Evolutionary conservation across 2,797 vertebrate species (phyloP).

Genomic region (Sebastes taczanowskii): DNA sequence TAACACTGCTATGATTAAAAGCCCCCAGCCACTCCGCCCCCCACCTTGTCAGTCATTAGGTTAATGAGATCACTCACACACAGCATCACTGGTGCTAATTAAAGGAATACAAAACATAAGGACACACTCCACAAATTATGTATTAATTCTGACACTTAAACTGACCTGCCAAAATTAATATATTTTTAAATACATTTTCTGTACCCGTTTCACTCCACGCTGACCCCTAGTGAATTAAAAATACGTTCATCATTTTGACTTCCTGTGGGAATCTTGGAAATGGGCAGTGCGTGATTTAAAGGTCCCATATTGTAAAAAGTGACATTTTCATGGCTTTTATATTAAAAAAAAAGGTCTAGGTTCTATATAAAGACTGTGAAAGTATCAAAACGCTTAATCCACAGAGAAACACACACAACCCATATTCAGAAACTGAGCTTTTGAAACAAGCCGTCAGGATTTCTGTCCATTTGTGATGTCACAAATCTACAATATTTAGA

Average conservation of each 20-base stretch:
- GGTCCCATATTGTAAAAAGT: no score
- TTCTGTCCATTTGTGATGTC: no score
- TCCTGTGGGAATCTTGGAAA: conserved; percentile 24
- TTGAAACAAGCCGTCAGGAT: no score
- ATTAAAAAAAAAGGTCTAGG: no score
- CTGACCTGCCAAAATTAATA: neutral
- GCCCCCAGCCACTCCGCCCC: neutral
- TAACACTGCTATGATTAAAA: conserved; percentile 49
- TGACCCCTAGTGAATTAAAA: neutral
- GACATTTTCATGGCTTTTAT: no score
- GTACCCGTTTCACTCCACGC: neutral
- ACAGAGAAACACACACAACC: no score
- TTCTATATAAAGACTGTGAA: no score
- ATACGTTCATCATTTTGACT: neutral
- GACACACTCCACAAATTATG: neutral
- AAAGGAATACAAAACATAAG: conserved; percentile 20
- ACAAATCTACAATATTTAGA: no score
- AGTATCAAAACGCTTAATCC: no score
- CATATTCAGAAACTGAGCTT: no score
- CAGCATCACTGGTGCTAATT: conserved; percentile 42
- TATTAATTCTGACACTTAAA: neutral
- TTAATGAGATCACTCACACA: conserved; percentile 57
- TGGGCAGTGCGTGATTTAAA: conserved; percentile 10
- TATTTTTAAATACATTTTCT: neutral
- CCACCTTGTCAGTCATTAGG: conserved; percentile 53